phyloP scores from a whole-genome alignment of 2,888 invertebrate species.

The Plagiodera versicolora region DNA sequence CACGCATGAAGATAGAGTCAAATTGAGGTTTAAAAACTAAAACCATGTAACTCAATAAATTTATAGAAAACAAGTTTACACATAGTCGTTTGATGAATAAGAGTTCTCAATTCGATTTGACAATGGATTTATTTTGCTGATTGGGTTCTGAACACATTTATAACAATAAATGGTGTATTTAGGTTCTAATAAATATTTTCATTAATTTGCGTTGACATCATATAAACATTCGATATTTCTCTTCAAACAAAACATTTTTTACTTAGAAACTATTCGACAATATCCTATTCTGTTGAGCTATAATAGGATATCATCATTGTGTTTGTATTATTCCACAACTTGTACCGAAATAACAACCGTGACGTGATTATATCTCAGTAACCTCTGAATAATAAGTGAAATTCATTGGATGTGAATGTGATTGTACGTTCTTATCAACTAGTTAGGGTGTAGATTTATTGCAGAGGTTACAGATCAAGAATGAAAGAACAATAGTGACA shows the following conservation, averaged over 20 bases:
- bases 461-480: constrained; percentile 22
- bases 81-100: no score
- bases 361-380: constrained; percentile 2
- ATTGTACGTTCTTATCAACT: constrained; percentile 18
- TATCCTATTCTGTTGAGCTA: not conserved
- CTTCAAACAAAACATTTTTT: not conserved
- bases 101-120: constrained; percentile 47
- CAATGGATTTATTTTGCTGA: constrained; percentile 55
- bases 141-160: constrained; percentile 57
- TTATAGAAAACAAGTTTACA: no score
- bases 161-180: constrained; percentile 54
- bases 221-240: not conserved
- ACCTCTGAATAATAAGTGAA: constrained; percentile 26
- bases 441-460: constrained; percentile 17
- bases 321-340: no score
- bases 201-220: not conserved
- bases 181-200: constrained; percentile 53
- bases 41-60: no score
- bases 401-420: constrained; percentile 22
- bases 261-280: not conserved
- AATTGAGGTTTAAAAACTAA: no score
- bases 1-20: no score
- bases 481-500: constrained; percentile 35
- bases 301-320: not conserved
- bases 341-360: no score